A percentile compares a stretch with the other conserved stretches of the same genome.
Conservation (phyloP, 2,113 vertebrate species). For the Sminthopsis crassicaudata region DNA sequence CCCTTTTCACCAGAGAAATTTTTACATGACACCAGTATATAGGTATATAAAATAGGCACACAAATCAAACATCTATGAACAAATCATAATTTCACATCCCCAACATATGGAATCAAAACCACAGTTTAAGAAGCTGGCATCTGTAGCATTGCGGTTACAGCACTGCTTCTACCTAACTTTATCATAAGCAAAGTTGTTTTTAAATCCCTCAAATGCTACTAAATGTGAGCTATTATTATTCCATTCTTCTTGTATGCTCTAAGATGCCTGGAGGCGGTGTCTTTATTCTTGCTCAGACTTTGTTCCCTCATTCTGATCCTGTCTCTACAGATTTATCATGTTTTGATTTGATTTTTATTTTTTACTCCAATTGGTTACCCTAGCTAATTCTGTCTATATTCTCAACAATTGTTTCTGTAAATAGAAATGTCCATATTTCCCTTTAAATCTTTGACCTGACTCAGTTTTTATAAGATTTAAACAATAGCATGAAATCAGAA, state of each 20-base stretch:
- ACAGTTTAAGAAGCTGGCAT: too few relatives aligned
- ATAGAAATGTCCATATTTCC: background rate
- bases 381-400: background rate
- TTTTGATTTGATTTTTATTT: background rate
- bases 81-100: too few relatives aligned
- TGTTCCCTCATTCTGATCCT: background rate
- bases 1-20: too few relatives aligned
- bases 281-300: background rate
- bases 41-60: too few relatives aligned
- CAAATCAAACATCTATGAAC: too few relatives aligned
- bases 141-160: background rate
- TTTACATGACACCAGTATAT: too few relatives aligned
- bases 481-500: background rate
- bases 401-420: background rate
- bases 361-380: background rate
- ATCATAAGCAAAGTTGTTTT: background rate
- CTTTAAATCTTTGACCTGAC: background rate
- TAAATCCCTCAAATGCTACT: background rate
- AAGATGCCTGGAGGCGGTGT: background rate
- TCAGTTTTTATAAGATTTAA: background rate
- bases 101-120: too few relatives aligned
- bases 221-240: background rate
- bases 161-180: background rate
- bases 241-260: background rate
- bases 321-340: background rate